A percentile compares a stretch with the other conserved stretches of the same genome.
Evolutionary conservation across 2,797 vertebrate genomes (phyloP).

Genomic region (Leucoraja ocellata): DNA sequence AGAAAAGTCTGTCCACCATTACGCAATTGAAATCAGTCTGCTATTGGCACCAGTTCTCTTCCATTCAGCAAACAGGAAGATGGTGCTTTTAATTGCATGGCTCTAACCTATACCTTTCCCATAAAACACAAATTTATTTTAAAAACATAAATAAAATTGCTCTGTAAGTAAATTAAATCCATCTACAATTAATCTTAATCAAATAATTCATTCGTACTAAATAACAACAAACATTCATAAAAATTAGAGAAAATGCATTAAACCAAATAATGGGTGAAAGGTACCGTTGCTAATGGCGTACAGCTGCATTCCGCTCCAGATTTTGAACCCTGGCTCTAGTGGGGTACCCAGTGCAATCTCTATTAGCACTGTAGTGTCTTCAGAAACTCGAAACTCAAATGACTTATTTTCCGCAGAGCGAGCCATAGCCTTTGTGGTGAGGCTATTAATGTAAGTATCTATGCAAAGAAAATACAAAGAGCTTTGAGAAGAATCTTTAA

Average conservation of each 20-base stretch:
- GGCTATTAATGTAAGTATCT: conserved; percentile 60
- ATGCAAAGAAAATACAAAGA: not conserved
- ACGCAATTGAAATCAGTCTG: not conserved
- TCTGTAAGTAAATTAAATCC: not conserved
- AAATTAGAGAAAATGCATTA: not conserved
- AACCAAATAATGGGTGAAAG: not conserved
- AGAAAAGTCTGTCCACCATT: not conserved
- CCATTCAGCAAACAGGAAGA: not conserved
- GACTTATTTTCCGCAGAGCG: conserved; percentile 57
- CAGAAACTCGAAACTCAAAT: conserved; percentile 57
- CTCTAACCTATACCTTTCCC: not conserved
- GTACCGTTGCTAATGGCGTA: conserved; percentile 63
- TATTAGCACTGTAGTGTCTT: conserved; percentile 59
- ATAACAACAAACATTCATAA: not conserved
- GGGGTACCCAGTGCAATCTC: conserved; percentile 63
- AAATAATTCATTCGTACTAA: not conserved
- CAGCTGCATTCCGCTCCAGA: conserved; percentile 69
- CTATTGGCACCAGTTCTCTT: not conserved
- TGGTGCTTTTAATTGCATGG: not conserved
- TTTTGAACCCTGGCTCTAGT: conserved; percentile 55
- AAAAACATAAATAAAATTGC: not conserved
- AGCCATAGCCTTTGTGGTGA: conserved; percentile 61
- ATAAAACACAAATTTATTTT: not conserved
- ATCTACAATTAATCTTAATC: not conserved
- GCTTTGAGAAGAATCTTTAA: not conserved